Conservation (phyloP, 2,113 vertebrate genomes). For the Microtus montanus region DNA sequence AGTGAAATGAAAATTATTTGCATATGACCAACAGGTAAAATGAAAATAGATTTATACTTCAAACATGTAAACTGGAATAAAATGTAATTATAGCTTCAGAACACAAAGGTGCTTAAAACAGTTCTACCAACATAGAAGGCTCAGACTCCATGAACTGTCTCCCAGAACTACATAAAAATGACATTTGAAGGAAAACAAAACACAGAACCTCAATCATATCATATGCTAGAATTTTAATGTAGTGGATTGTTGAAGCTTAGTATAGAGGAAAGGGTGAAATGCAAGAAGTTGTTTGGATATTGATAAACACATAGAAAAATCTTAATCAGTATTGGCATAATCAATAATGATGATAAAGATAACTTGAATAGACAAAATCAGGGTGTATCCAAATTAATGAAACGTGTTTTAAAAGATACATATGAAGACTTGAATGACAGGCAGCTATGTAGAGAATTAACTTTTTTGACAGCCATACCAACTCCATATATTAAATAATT, state of each 20-base stretch:
- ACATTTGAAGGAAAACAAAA: not conserved
- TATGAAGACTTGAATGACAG: not conserved
- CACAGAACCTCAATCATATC: not conserved
- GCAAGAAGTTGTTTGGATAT: not conserved
- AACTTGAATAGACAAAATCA: not conserved
- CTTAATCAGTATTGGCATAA: not conserved
- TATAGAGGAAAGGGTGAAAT: not conserved
- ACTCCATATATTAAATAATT: not conserved
- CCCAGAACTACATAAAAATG: not conserved
- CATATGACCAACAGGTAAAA: not conserved
- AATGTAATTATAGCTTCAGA: not conserved
- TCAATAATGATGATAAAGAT: not conserved
- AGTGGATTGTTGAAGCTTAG: not conserved
- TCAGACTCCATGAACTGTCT: not conserved
- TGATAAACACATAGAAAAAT: not conserved
- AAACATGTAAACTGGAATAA: not conserved
- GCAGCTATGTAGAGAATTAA: not conserved
- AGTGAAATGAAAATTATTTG: not conserved
- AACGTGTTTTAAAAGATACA: not conserved
- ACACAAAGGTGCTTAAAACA: not conserved
- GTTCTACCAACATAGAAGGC: not conserved
- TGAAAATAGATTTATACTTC: not conserved
- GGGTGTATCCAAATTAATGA: not conserved
- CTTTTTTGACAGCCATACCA: not conserved
- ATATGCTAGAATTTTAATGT: not conserved